These are phyloP conservation scores for Trichomycterus rosablanca DNA, from an alignment of 2,113 vertebrate genomes.

Conservation along the genomic window DNA sequence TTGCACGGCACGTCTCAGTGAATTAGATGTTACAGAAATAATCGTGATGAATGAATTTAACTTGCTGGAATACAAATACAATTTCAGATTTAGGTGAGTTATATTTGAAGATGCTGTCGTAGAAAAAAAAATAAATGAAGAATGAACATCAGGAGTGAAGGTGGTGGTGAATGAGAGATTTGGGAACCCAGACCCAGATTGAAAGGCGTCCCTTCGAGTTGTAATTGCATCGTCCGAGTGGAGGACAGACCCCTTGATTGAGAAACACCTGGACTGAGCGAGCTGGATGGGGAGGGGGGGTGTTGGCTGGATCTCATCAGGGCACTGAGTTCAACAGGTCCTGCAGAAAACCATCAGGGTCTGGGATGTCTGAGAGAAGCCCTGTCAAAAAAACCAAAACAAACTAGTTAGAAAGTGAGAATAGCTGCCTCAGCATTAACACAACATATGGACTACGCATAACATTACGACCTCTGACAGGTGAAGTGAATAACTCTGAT, in stretches of 20 bases:
- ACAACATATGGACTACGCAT: no score
- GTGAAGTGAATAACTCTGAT: no score
- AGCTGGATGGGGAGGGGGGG: constrained; percentile 34
- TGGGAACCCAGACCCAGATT: constrained; percentile 34
- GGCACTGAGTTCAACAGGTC: constrained; percentile 93
- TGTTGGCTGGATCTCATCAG: constrained; percentile 62
- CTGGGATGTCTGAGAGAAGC: constrained; percentile 84
- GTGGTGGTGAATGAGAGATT: constrained; percentile 47
- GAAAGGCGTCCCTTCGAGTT: constrained; percentile 48
- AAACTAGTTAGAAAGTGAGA: no score
- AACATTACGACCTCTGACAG: no score
- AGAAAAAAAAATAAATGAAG: constrained; percentile 39
- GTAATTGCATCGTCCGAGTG: constrained; percentile 43
- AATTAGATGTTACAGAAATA: constrained; percentile 57
- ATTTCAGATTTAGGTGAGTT: constrained; percentile 52
- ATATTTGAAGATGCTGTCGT: constrained; percentile 50
- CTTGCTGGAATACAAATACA: constrained; percentile 53
- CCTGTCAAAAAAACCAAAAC: constrained; percentile 70
- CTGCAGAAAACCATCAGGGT: constrained; percentile 89
- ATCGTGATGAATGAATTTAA: constrained; percentile 49
- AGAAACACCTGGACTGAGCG: constrained; percentile 42
- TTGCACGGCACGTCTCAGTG: constrained; percentile 45
- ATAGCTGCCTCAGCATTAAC: no score
- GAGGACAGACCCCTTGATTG: constrained; percentile 25
- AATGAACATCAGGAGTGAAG: constrained; percentile 44